These are phyloP conservation scores for Crotophaga sulcirostris DNA, from an alignment of 2,113 vertebrate species.

Conservation along the genomic window DNA sequence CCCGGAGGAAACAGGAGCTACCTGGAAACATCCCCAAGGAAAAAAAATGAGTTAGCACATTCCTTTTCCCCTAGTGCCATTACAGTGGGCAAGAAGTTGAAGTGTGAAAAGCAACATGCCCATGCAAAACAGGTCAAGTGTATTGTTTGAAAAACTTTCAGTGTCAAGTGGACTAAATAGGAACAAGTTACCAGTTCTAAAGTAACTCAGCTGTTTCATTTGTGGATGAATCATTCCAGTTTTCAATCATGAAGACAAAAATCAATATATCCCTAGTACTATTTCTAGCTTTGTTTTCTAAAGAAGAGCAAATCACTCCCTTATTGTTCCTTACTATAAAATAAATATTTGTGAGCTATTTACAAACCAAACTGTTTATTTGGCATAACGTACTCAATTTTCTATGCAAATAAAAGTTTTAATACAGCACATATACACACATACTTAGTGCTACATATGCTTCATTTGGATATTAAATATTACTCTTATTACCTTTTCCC, in stretches of 20 bases:
- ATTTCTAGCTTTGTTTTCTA: neutral
- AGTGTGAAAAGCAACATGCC: neutral
- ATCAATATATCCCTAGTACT: neutral
- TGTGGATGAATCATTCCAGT: neutral
- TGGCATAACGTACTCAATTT: neutral
- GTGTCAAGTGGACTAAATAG: neutral
- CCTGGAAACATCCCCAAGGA: constrained; percentile 54
- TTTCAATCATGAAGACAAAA: neutral
- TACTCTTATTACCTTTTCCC: constrained; percentile 70
- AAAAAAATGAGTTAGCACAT: neutral
- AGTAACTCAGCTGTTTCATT: neutral
- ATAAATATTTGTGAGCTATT: neutral
- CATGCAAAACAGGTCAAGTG: neutral
- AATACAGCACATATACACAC: too few species aligned
- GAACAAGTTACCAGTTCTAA: neutral
- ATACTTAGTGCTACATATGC: too few species aligned
- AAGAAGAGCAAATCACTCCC: neutral
- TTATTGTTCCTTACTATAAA: neutral
- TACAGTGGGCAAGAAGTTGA: neutral
- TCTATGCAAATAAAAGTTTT: neutral
- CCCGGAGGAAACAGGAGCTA: constrained; percentile 24
- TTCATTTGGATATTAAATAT: neutral
- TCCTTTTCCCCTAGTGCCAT: neutral
- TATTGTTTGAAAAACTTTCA: neutral
- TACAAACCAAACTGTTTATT: neutral